Base-by-base conservation (phyloP, 1,140 invertebrate species). In the Trypoxylus dichotomus region DNA sequence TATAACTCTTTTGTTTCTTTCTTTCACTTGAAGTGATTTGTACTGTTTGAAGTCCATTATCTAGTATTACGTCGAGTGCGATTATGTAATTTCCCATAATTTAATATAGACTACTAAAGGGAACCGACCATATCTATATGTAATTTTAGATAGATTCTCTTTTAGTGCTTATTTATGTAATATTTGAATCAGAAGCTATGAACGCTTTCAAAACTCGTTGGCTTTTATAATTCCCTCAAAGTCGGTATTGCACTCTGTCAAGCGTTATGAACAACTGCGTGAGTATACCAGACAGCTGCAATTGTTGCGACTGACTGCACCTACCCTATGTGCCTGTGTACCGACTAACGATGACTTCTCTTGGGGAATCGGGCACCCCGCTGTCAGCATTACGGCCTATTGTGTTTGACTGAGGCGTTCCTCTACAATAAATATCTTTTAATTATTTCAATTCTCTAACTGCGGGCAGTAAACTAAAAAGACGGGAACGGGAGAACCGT, bases 391-490 rank as follows among this genome's bases (percentile, higher is more conserved):
- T 74, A 74, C n/a, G 72, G 72, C 32, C 72, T 43, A 74, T 74
- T 74, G 72, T 74, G 72, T 74, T 74, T 41, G 72, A 74, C 72
- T 43, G 72, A 32, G 72, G 72, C 72, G 72, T 43, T 74, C n/a
- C 72, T 68, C 24, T 74, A 74, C 72, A 74, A 74, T 74, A 74
- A 74, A 74, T 74, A 74, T 74, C 72, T 41, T 74, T 74, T 74
- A 74, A 74, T 74, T 74, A 74, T 74, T 74, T 74, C 72, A 74
- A 74, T 74, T 74, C 72, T 74, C 29, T 15, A 27, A 41, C 72
- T 68, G 60, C 24, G 8, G 21, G 27, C 21, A 19, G 60, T 68
- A 24, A 68, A 24, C 21, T 27, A 29, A 24, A 68, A 68, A 27
- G 27, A 24, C 19, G 29, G 8, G 29, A 43, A 74, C n/a, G 72